Conservation (phyloP, 2,113 vertebrate genomes). For the Xiphophorus maculatus region DNA sequence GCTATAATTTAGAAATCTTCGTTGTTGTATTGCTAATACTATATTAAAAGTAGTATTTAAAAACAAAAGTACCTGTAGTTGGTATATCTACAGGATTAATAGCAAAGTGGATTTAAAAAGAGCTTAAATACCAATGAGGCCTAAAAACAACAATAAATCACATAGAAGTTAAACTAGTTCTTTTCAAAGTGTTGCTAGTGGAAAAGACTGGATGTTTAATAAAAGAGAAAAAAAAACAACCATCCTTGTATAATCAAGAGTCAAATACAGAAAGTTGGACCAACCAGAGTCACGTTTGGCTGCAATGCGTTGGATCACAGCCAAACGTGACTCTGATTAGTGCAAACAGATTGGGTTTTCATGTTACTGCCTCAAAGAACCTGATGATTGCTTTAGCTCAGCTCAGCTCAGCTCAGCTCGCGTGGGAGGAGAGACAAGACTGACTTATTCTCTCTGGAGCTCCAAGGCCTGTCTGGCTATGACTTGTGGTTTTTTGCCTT, state of each 20-base stretch:
- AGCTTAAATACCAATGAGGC: background rate
- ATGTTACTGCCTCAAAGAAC: conserved; percentile 28
- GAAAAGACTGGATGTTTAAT: background rate
- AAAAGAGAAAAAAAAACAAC: conserved; percentile 11
- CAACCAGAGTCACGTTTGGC: background rate
- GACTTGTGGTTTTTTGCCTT: conserved; percentile 7
- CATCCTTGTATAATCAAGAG: conserved; percentile 19
- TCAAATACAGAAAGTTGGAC: conserved; percentile 8
- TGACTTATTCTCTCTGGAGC: conserved; percentile 26
- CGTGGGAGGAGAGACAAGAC: conserved; percentile 22
- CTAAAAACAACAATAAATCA: background rate
- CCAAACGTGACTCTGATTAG: conserved; percentile 45
- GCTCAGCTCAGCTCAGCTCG: conserved; percentile 22
- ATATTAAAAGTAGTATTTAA: background rate
- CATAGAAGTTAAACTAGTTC: background rate
- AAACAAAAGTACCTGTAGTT: background rate
- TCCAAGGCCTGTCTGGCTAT: conserved; percentile 21
- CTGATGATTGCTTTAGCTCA: conserved; percentile 33
- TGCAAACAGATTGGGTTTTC: conserved; percentile 45
- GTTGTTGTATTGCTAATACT: background rate
- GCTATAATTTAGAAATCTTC: background rate
- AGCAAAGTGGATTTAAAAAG: background rate
- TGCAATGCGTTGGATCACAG: background rate
- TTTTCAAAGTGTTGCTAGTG: background rate
- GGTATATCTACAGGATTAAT: background rate